Evolutionary conservation across 2,113 vertebrate genomes (phyloP).

Genomic region (Phrynosoma platyrhinos): DNA sequence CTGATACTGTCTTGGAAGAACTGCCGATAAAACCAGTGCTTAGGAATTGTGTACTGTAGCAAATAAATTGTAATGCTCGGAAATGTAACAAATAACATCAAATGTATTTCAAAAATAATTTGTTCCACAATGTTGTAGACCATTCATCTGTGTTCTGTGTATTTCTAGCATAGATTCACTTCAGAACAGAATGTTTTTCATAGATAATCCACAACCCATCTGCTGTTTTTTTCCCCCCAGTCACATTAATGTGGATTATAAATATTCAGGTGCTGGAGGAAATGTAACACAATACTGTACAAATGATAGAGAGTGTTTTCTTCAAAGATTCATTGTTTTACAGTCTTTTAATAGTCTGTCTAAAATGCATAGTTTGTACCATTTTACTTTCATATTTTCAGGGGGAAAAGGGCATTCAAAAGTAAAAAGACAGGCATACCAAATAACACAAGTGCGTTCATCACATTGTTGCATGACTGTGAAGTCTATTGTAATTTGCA

Average conservation of each 20-base stretch:
- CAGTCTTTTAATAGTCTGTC: slow-evolving; percentile 47
- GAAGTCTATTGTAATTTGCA: slow-evolving; percentile 31
- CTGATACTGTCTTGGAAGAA: not conserved
- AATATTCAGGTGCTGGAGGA: slow-evolving; percentile 53
- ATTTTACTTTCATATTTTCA: slow-evolving; percentile 30
- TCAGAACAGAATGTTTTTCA: slow-evolving; percentile 44
- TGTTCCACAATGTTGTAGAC: not conserved
- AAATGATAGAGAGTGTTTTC: not conserved
- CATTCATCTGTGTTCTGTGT: not conserved
- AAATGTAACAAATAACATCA: not conserved
- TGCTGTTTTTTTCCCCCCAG: slow-evolving; percentile 9
- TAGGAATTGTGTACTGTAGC: not conserved
- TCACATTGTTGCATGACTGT: slow-evolving; percentile 5
- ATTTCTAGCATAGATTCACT: not conserved
- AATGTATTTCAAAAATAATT: not conserved
- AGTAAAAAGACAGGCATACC: slow-evolving; percentile 38
- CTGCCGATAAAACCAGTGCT: not conserved
- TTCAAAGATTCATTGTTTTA: slow-evolving; percentile 29
- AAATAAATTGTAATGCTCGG: not conserved
- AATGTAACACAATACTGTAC: slow-evolving; percentile 24
- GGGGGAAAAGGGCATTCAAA: slow-evolving; percentile 46
- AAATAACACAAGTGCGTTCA: slow-evolving; percentile 18
- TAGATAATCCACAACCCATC: slow-evolving; percentile 35
- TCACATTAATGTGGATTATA: slow-evolving; percentile 23
- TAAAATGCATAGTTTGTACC: slow-evolving; percentile 34